Base-by-base conservation (phyloP, 2,888 invertebrate genomes). In the Dinocampus coccinellae region DNA sequence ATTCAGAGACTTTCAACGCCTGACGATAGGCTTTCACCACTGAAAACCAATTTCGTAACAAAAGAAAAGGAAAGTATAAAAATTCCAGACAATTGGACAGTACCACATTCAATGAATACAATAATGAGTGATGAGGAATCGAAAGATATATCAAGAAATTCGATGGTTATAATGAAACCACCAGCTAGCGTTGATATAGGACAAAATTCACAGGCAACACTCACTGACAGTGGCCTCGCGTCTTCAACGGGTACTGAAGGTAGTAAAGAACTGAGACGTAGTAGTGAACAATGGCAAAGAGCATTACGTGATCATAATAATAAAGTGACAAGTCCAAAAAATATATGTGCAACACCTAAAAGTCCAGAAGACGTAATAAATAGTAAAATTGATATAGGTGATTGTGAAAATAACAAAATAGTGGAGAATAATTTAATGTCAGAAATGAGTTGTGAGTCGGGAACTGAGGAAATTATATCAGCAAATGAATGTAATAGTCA, bases 221-320 rank as follows among this genome's bases (percentile, higher is more conserved):
- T 77, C 33, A 76, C 77, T 1, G 77, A 77, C 65, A 76, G 76
- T 61, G 77, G 77, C 1, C 67, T 77, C n/a, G 77, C 76, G 53
- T 77, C 77, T 0, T 77, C 77, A 22, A 76, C 77, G 53, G 75
- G 70, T 42, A 69, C 73, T 62, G 77, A 75, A 52, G 75, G 74
- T 10, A 65, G 65, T 33, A 76, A 77, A 42, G 70, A 75, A 33
- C 72, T 75, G n/a, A 60, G 72, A 24, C 74, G 60, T 55, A 33
- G 71, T 24, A 24, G 68, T 22, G 65, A 70, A 26, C 63, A 70
- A 68, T 76, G 76, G 76, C 66, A 70, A 61, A 73, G 58, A 55
- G 53, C 60, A 3, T 72, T 75, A 20, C 47, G 69, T n/a, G 22
- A 70, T 53, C 33, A 34, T 34, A 3, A 52, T 20, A 16, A 6